Evolutionary conservation across 1,140 invertebrate genomes (phyloP), one percentile per base, ranked within the genome.

Genomic region (Drosophila orosa): DNA sequence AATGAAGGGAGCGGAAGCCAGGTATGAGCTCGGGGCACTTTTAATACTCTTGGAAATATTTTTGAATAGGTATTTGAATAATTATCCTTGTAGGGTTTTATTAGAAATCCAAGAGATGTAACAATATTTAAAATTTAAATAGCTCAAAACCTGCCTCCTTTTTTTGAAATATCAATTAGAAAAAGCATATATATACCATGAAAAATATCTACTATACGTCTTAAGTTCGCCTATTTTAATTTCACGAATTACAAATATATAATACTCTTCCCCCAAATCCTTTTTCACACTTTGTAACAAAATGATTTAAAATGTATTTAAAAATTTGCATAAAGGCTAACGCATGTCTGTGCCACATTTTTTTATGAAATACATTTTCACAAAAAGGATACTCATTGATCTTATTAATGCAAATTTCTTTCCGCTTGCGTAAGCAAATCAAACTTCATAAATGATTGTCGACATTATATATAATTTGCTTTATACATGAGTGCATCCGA

Each of bases 381-480:
- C n/a, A 52, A 35, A 52, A 52, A 52, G 0, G 7, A 4, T 33
- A 22, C 17, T 19, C 48, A 73, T 25, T 48, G 33, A 75, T 67
- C 63, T 40, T 35, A 42, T 44, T 55, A 42, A 60, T 61, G 44
- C 39, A 27, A 42, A 50, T 66, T 50, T 66, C 15, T 31, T 55
- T 54, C 56, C 57, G 42, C 66, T 59, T 73, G 47, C 33, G 47
- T 66, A 44, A 58, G 55, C 67, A 47, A 47, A 59, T 66, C 44
- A 60, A 55, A 74, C 60, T 40, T 50, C 39, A 42, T 35, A 57
- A 47, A 52, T 75, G 22, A 57, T 57, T 66, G 31, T 22, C 61
- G 39, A 33, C 52, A 33, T 57, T 15, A 58, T 29, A 27, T 29
- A 39, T 25, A 58, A 58, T 56, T 58, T 72, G 52, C 42, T 52